Base-by-base conservation (phyloP, 2,888 invertebrate genomes). In the Macrophya annulata region DNA sequence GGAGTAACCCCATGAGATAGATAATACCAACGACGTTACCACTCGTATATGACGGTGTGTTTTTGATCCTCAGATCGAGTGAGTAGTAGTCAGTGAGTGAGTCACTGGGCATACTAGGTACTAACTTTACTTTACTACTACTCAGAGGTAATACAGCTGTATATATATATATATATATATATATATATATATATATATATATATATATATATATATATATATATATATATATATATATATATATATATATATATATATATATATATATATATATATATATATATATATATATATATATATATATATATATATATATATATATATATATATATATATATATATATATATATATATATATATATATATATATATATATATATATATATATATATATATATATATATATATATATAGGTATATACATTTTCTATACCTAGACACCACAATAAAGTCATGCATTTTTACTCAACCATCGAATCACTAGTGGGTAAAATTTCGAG, bases 51-150 rank as follows among this genome's bases (percentile, higher is more conserved):
- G 12, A 45, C 83, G 17, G 68, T 71, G 83, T 40, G 45, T 40
- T 43, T 68, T 40, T 43, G 62, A 81, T 43, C 37, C 81, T 62
- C 17, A 6, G 17, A 71, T 6, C 25, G 76, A 55, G 51, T 31
- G 31, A 31, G 31, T 31, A 31, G 31, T 31, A 31, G 31, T 31
- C 31, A 77, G 51, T 48, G 31, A 77, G 51, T 48, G 51, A 77
- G 55, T 77, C 77, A 77, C 77, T 48, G 25, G 37, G 17, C 17
- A 51, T 77, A 31, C 43, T 71, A 72, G 31, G 31, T 10, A 43
- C 31, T 68, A 62, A 25, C 37, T 68, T 43, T 45, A 21, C 72
- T 72, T 45, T 72, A 72, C 17, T 72, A 31, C 31, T 31, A 31
- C 31, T 31, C 31, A 31, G 31, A 1, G 31, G 31, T 31, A 2